Evolutionary conservation across 2,888 invertebrate genomes (phyloP), one percentile per base, ranked within the genome.

Genomic region (Alsophila aescularia): DNA sequence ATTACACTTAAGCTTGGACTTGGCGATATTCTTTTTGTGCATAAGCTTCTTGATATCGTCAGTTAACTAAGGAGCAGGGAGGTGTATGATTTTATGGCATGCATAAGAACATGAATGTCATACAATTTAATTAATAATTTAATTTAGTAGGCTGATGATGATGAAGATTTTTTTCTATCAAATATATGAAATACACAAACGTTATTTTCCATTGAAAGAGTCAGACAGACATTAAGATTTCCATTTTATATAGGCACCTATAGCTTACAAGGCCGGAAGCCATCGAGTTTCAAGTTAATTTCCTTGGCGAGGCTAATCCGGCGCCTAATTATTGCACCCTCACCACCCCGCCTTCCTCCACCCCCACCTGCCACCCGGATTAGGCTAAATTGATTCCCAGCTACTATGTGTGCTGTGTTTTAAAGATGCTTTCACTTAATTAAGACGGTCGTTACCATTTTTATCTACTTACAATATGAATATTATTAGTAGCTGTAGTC

Each of bases 251-350:
- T 47, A 35, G 15, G 44, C 21, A 42, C 12, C 15, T 15, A 53
- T 8, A 51, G 41, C 15, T 37, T 27, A 32, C 27, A 32, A 34
- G 32, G 31, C 52, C 48, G 65, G 73, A 69, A 72, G 73, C 74
- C 73, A 76, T 79, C 74, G 67, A 76, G 79, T 79, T 83, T 83
- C 81, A 79, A 85, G 83, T 85, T 87, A 86, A 89, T 89, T 85
- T 83, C 64, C 78, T 75, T 77, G 78, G 70, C 70, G 78, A 75
- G 75, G 77, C 81, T 87, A 87, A 88, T 87, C 87, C 85, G 67
- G 73, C 73, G 77, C 75, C 85, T 88, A 85, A 87, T 88, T 88
- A 87, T 81, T 80, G 77, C 82, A 65, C 66, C 75, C 77, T 70
- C 66, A 56, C 50, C 43, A 44, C 45, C 34, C 50, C 58, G 50